Evolutionary conservation across 2,888 invertebrate genomes (phyloP).

Genomic region (Gasteruption jaculator): DNA sequence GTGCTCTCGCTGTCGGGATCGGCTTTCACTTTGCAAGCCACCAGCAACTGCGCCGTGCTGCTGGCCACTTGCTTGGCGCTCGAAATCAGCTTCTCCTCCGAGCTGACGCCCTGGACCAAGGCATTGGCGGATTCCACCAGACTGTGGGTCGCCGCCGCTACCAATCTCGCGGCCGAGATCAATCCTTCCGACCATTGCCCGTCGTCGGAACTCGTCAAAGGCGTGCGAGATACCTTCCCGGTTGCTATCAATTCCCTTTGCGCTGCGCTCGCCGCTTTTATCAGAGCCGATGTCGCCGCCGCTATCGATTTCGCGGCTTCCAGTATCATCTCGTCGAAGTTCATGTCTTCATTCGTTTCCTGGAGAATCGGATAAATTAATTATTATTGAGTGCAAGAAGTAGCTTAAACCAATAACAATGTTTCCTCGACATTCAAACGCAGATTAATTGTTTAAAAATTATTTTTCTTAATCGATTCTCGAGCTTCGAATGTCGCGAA

Average conservation of each 20-base stretch:
- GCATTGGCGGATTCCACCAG: constrained; percentile 97
- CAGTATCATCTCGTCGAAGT: constrained; percentile 98
- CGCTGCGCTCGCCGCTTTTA: constrained; percentile 94
- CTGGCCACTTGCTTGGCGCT: constrained; percentile 96
- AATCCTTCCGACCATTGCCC: constrained; percentile 98
- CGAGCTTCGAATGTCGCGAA: too few relatives aligned
- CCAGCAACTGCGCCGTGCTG: constrained; percentile 93
- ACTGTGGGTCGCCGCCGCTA: constrained; percentile 96
- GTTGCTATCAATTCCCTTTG: constrained; percentile 89
- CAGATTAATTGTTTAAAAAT: too few relatives aligned
- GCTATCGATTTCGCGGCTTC: constrained; percentile 98
- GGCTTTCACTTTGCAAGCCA: constrained; percentile 98
- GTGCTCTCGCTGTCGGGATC: constrained; percentile 94
- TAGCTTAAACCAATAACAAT: too few relatives aligned
- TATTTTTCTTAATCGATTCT: too few relatives aligned
- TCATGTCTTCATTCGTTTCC: constrained; percentile 89
- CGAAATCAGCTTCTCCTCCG: constrained; percentile 94
- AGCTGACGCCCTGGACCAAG: constrained; percentile 85
- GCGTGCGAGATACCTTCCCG: constrained; percentile 82
- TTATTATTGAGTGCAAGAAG: too few relatives aligned
- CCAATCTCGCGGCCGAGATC: constrained; percentile 90
- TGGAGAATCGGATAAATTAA: too few relatives aligned
- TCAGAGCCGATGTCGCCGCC: constrained; percentile 92
- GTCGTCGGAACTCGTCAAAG: constrained; percentile 84
- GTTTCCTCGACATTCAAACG: too few relatives aligned